Evolutionary conservation across 1,140 invertebrate genomes (phyloP), one percentile per base, ranked within the genome.

Genomic region (Glossosoma conforme): DNA sequence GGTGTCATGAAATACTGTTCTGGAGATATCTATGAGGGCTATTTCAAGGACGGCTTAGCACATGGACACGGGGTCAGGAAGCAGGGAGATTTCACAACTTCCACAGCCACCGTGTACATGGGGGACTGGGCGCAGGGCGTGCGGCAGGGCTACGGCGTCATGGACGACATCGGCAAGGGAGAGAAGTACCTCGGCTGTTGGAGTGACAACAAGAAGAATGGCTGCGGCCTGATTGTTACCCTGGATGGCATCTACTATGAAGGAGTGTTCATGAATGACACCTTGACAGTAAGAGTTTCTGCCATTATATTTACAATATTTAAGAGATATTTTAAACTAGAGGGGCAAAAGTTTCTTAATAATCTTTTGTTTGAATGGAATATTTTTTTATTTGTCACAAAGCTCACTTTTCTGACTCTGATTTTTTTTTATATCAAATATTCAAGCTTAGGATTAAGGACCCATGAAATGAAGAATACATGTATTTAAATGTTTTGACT

Each of bases 211-310:
- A 80, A 83, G 63, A 85, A 86, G 52, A 82, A 88, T 64, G 90
- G 90, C 0, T 80, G 79, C 61, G 90, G 89, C 8, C 71, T 91
- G 20, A 87, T 92, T 38, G 88, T 93, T 2, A 92, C 90, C 1
- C 72, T 91, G 42, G 88, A 92, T 71, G 90, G 89, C 0, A 85
- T 91, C 70, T 93, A 94, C 70, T 93, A 91, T 60, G 90, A 93
- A 74, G 91, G 91, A 18, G 79, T 79, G 44, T 94, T 93, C 64
- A 77, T 78, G 44, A 82, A 86, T 60, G 85, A 88, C 64, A 78
- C 87, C 57, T 68, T 93, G 21, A 82, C 77, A 59, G 86, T 89
- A 66, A 75, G 76, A 72, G 51, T 54, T 47, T 54, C 50, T 38
- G 13, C n/a, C n/a, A n/a, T n/a, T n/a, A n/a, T n/a, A n/a, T n/a